phyloP scores from a whole-genome alignment of 2,113 vertebrate species.

The Laterallus jamaicensis region DNA sequence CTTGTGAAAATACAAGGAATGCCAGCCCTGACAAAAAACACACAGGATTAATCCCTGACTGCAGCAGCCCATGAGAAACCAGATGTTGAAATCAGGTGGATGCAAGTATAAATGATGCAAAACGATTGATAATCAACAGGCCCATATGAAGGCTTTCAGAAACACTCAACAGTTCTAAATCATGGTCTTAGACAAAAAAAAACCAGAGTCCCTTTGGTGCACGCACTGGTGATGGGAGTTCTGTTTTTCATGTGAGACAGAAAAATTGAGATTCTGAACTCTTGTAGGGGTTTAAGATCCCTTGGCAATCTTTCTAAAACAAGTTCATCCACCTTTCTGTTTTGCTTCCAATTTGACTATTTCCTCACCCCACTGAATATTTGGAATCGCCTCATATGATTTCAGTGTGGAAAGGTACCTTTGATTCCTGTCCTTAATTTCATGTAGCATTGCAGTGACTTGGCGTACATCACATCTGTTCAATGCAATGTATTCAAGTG shows the following conservation, averaged over 20 bases:
- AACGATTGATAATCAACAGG: neutral
- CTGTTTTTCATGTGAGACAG: neutral
- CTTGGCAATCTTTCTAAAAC: neutral
- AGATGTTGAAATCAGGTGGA: neutral
- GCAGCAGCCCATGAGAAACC: neutral
- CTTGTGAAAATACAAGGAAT: neutral
- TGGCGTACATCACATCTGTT: neutral
- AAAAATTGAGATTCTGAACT: neutral
- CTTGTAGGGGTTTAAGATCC: neutral
- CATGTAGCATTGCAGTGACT: neutral
- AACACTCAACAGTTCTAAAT: neutral
- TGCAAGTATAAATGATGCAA: neutral
- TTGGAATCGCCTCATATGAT: fast-evolving
- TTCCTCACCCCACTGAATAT: neutral
- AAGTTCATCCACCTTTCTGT: neutral
- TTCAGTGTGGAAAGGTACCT: neutral
- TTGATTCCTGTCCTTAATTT: neutral
- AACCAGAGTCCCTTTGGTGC: neutral
- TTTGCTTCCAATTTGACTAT: neutral
- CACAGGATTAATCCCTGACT: neutral
- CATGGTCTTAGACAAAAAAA: neutral
- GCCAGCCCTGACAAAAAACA: neutral
- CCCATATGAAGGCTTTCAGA: neutral
- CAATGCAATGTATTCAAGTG: neutral
- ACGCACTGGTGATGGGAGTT: neutral